phyloP scores from a whole-genome alignment of 2,888 invertebrate genomes.

The Apoda limacodes region DNA sequence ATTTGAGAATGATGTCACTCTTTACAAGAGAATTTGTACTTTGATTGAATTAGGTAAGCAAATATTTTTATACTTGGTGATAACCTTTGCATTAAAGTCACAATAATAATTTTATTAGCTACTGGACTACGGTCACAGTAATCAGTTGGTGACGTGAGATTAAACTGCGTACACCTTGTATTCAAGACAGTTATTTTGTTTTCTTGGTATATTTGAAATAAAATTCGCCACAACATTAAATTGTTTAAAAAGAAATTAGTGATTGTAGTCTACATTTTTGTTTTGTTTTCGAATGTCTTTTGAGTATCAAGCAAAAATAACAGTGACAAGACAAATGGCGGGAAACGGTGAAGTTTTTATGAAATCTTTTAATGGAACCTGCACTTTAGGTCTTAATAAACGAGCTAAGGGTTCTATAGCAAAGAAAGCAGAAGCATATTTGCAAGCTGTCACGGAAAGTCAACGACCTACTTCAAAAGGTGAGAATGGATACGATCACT shows the following conservation, averaged over 20 bases:
- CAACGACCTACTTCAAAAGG: too few relatives aligned
- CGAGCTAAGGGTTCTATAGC: constrained; percentile 39
- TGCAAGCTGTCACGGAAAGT: constrained; percentile 48
- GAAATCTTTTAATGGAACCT: constrained; percentile 40
- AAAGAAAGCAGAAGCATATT: constrained; percentile 47
- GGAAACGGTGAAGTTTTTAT: constrained; percentile 38
- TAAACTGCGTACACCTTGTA: not conserved
- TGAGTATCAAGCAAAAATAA: constrained; percentile 32
- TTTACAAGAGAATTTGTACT: too few relatives aligned
- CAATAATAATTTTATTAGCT: constrained; percentile 19
- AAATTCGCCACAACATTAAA: too few relatives aligned
- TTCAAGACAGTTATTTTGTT: too few relatives aligned
- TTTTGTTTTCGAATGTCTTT: not conserved
- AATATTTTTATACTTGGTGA: constrained; percentile 26
- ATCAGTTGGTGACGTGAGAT: constrained; percentile 23
- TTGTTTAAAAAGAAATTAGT: too few relatives aligned
- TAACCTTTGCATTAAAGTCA: constrained; percentile 32
- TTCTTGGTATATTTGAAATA: constrained; percentile 4
- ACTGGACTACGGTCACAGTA: constrained; percentile 6
- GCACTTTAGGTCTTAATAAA: constrained; percentile 37
- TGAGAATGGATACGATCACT: too few relatives aligned
- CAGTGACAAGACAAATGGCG: constrained; percentile 38
- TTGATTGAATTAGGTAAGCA: constrained; percentile 15
- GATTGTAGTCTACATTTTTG: not conserved
- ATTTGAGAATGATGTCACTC: too few relatives aligned